phyloP scores from a whole-genome alignment of 2,113 vertebrate species.

The Polyodon spathula region DNA sequence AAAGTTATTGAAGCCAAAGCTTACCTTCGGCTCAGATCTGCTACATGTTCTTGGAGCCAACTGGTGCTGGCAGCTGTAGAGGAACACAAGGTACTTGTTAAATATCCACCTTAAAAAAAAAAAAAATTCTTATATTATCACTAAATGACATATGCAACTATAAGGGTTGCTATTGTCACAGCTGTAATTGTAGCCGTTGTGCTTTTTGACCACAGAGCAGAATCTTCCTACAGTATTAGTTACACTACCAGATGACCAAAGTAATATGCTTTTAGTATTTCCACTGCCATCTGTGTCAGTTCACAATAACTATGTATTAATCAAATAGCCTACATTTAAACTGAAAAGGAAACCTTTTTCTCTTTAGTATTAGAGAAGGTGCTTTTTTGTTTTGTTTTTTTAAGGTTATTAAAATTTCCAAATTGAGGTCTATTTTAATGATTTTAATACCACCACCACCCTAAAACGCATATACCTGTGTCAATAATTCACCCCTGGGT shows the following conservation, averaged over 20 bases:
- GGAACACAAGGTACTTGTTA: constrained; percentile 24
- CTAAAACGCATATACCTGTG: no score
- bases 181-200: constrained; percentile 4
- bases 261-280: background rate
- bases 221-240: background rate
- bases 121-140: background rate
- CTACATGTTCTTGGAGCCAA: constrained; percentile 97
- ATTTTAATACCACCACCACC: no score
- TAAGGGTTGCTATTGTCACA: constrained; percentile 5
- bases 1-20: constrained; percentile 30
- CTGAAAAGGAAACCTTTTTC: no score
- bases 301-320: no score
- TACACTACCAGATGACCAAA: constrained; percentile 1
- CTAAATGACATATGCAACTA: background rate
- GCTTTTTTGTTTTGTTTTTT: no score
- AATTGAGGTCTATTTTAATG: no score
- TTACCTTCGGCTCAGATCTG: constrained; percentile 94
- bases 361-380: no score
- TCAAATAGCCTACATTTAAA: no score
- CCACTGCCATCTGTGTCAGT: constrained; percentile 10
- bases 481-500: no score
- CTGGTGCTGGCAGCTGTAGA: constrained; percentile 89
- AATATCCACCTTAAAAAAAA: background rate
- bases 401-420: no score
- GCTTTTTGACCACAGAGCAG: background rate